Conservation (phyloP, 1,140 invertebrate species). For the Bombus terrestris region DNA sequence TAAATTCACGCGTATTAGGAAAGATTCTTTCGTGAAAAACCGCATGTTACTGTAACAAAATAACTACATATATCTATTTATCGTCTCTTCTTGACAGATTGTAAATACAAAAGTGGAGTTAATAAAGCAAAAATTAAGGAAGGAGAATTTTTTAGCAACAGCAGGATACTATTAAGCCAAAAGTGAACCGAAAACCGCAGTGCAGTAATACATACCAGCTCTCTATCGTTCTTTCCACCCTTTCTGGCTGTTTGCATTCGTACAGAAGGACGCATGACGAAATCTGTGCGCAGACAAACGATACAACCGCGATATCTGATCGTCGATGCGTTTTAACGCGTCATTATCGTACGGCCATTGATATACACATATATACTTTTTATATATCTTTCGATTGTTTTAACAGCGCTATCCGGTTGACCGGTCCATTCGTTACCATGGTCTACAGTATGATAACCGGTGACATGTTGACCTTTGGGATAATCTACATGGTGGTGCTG, state of each 20-base stretch:
- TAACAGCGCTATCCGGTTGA: constrained; percentile 94
- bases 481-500: constrained; percentile 96
- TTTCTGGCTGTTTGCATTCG: neutral
- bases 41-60: too few species aligned
- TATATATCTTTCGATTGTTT: neutral
- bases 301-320: neutral
- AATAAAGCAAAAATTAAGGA: too few species aligned
- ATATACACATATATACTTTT: constrained; percentile 21
- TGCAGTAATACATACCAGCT: neutral
- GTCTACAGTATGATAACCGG: constrained; percentile 99
- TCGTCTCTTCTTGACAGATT: too few species aligned
- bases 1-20: too few species aligned
- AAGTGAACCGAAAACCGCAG: too few species aligned
- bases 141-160: too few species aligned
- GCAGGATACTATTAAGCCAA: too few species aligned
- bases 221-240: neutral
- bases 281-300: neutral
- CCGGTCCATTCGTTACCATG: constrained; percentile 99
- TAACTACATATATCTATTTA: too few species aligned
- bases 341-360: constrained; percentile 1
- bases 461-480: constrained; percentile 98
- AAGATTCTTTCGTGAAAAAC: too few species aligned
- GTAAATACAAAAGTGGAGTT: too few species aligned
- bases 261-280: neutral
- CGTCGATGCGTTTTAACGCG: constrained; percentile 5